Evolutionary conservation across 2,888 invertebrate genomes (phyloP).

Genomic region (Drosophila pegasa): DNA sequence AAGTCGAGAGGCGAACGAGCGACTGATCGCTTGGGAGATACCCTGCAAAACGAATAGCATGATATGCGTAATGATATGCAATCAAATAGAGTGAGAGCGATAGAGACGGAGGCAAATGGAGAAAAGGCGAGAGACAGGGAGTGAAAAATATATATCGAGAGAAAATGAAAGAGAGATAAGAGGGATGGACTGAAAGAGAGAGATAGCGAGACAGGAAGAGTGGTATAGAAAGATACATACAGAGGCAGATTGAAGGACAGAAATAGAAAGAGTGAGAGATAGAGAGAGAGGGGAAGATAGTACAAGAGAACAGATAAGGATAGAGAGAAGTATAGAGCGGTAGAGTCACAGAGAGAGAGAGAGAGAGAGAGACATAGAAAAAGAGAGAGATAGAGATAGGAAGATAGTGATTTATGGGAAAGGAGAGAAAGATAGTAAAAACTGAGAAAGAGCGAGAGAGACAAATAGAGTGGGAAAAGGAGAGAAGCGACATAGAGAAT

Average conservation of each 20-base stretch:
- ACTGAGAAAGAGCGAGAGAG: too few relatives aligned
- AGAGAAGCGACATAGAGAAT: not conserved
- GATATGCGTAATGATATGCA: too few relatives aligned
- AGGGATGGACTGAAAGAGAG: not conserved
- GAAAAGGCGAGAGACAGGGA: not conserved
- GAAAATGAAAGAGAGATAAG: not conserved
- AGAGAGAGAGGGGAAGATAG: too few relatives aligned
- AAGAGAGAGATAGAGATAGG: not conserved
- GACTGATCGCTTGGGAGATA: not conserved
- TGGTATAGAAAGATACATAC: too few relatives aligned
- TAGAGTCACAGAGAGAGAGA: not conserved
- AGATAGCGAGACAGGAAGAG: not conserved
- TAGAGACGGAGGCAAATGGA: too few relatives aligned
- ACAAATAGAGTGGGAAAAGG: not conserved
- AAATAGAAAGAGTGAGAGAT: not conserved
- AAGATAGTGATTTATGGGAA: too few relatives aligned
- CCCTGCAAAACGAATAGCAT: not conserved
- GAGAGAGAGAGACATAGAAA: not conserved
- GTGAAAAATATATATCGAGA: too few relatives aligned
- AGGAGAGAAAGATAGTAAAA: too few relatives aligned
- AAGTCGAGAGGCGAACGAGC: not conserved
- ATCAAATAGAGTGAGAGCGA: not conserved
- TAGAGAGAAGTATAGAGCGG: not conserved
- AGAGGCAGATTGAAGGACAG: too few relatives aligned
- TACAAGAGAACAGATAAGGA: too few relatives aligned